Base-by-base conservation (phyloP, 2,888 invertebrate species). In the Ophion costatus region DNA sequence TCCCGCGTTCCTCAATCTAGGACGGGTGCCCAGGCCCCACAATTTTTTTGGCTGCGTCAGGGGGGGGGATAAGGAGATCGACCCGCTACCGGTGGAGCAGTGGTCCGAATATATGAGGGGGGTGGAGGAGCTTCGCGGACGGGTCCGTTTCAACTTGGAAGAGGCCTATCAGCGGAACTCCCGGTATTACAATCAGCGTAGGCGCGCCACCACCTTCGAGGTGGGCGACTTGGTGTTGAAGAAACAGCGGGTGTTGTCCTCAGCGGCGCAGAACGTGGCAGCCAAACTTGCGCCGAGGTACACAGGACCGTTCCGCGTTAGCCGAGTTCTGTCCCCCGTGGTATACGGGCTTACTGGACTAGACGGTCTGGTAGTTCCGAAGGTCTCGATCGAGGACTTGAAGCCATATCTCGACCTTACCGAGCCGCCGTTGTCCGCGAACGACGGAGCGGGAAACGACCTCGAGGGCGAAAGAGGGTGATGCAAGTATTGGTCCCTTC, bases 1-100 rank as follows among this genome's bases (percentile, higher is more conserved):
- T 24, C 80, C 74, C 6, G 80, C 67, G 1, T 74, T 57, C 7
- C 20, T 80, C 2, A 80, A 80, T 20, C 51, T 69, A 14, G 67
- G 80, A 0, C 33, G 80, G 33, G n/a, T 24, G 1, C 80, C 74
- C 0, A 5, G 3, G 5, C 80, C 74, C 0, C 74, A 73, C 22
- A 59, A 33, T 9, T 79, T 80, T n/a, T 6, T 45, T 14, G n/a
- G 66, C 0, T 38, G 67, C 29, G 2, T 1, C 0, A 9, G 10
- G 5, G n/a, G 14, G 17, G 10, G 2, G 51, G 9, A n/a, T 2
- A 29, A 17, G 2, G 73, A 74, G 24, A 24, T 74, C 1, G 14
- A 45, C n/a, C 63, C 63, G 0, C 22, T n/a, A 2, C 42, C 59
- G 0, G n/a, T 42, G 0, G 38, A 42, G 1, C 38, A 45, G 2